Base-by-base conservation (phyloP, 1,140 invertebrate species). In the Paramacrobiotus metropolitanus region DNA sequence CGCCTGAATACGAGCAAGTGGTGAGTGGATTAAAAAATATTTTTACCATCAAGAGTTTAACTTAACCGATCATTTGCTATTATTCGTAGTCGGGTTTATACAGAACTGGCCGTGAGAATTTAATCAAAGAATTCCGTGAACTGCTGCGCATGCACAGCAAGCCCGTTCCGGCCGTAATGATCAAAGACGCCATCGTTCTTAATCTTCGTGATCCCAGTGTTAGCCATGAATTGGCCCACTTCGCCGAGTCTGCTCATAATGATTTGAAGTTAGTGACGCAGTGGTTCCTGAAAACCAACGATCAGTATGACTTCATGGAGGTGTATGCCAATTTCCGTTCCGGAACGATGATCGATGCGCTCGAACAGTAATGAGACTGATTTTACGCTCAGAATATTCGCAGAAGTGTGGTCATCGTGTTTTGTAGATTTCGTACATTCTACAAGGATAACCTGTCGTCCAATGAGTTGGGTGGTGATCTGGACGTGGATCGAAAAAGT, bases 1-100 rank as follows among this genome's bases (percentile, higher is more conserved):
- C 87, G 70, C 85, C 91, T 30, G 90, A 95, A 76, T 72, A 94
- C 60, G 85, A 90, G 69, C 92, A 93, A 76, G 83, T 95, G 60
- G 84, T 87, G 68, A 78, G 68, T 63, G 18, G 3, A 60, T 24
- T 40, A 21, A 20, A 30, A 30, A 24, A 55, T 20, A 2, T 30
- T 31, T 63, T 29, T 20, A 63, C 21, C 1, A 24, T 28, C 29
- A 18, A 1, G 64, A 31, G 63, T 2, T 65, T 29, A 29, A 60
- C 15, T n/a, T 59, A 59, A 61, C 21, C 59, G 59, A 45, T 44
- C n/a, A 20, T 24, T 65, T 40, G 60, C 1, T 67, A 62, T 65
- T 70, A 73, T 77, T 61, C 68, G 15, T 28, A 86, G 83, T 80
- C 78, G 59, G 77, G 79, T 29, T 72, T 86, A 34, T 86, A 81